A percentile compares a stretch with the other conserved stretches of the same genome.
Conservation (phyloP, 2,113 vertebrate species). For the Chlorocebus sabaeus region DNA sequence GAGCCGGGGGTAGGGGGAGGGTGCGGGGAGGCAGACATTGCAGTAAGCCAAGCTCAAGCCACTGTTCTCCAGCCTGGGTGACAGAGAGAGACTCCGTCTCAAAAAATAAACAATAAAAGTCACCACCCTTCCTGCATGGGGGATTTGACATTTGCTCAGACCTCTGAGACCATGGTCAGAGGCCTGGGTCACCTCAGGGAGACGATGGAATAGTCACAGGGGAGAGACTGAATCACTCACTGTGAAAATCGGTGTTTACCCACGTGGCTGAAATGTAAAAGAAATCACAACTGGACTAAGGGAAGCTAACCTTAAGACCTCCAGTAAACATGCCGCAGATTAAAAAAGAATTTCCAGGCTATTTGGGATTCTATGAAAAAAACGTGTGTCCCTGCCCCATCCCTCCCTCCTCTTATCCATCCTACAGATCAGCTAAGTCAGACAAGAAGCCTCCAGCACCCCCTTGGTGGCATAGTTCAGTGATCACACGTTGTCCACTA, state of each 20-base stretch:
- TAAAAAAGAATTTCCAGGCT: background rate
- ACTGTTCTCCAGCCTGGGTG: no score
- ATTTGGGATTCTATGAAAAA: background rate
- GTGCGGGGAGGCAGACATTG: no score
- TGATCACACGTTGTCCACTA: background rate
- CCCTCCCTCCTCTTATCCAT: background rate
- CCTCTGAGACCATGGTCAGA: background rate
- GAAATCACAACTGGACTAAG: background rate
- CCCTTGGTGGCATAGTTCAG: accelerated
- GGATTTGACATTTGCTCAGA: background rate
- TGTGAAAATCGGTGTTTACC: background rate
- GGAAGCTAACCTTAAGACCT: background rate
- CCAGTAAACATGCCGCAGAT: background rate
- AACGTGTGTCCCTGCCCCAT: background rate
- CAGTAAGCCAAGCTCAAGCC: no score
- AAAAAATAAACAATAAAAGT: no score
- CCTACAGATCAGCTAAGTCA: background rate
- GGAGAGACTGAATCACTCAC: background rate
- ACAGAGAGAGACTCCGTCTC: no score
- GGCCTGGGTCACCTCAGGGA: background rate
- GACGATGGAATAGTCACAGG: background rate
- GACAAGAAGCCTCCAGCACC: accelerated
- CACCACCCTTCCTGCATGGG: background rate
- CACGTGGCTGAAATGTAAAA: background rate
- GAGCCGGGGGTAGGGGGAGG: no score